A percentile compares a stretch with the other conserved stretches of the same genome.
Conservation (phyloP, 2,888 invertebrate genomes). For the Zygothrica quintamaculata region DNA sequence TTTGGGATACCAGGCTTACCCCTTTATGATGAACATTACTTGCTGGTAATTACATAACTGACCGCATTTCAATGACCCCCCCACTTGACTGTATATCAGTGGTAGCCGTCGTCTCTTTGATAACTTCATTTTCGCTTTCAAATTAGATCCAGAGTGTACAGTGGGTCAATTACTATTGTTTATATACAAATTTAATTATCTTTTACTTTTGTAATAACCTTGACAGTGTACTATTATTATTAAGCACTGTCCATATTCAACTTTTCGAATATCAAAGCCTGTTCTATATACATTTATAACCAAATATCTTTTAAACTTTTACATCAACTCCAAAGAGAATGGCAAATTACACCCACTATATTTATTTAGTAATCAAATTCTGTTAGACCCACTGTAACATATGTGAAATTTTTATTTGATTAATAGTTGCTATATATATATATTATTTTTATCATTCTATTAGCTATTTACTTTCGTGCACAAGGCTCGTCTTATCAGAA, state of each 20-base stretch:
- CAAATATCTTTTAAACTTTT: too few species aligned
- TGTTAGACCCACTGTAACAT: not conserved
- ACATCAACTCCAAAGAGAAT: too few species aligned
- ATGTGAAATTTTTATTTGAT: slow-evolving; percentile 24
- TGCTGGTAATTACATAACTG: slow-evolving; percentile 63
- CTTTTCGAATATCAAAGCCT: too few species aligned
- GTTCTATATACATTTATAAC: too few species aligned
- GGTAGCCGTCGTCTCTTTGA: slow-evolving; percentile 22
- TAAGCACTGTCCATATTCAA: too few species aligned
- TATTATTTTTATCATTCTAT: slow-evolving; percentile 33
- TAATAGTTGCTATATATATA: slow-evolving; percentile 5
- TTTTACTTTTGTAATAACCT: too few species aligned
- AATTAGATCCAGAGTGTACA: slow-evolving; percentile 28
- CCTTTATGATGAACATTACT: slow-evolving; percentile 7
- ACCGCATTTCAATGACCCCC: slow-evolving; percentile 50
- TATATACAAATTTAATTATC: not conserved
- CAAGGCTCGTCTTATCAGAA: slow-evolving; percentile 23
- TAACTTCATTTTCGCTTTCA: slow-evolving; percentile 36
- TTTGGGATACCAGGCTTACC: slow-evolving; percentile 20
- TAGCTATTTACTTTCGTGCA: slow-evolving; percentile 13
- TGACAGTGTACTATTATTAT: too few species aligned
- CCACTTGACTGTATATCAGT: slow-evolving; percentile 15
- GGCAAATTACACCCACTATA: too few species aligned
- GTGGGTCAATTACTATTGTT: slow-evolving; percentile 14
- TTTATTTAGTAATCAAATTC: not conserved